Base-by-base conservation (phyloP, 2,797 vertebrate species). In the Benthosema pterotum region DNA sequence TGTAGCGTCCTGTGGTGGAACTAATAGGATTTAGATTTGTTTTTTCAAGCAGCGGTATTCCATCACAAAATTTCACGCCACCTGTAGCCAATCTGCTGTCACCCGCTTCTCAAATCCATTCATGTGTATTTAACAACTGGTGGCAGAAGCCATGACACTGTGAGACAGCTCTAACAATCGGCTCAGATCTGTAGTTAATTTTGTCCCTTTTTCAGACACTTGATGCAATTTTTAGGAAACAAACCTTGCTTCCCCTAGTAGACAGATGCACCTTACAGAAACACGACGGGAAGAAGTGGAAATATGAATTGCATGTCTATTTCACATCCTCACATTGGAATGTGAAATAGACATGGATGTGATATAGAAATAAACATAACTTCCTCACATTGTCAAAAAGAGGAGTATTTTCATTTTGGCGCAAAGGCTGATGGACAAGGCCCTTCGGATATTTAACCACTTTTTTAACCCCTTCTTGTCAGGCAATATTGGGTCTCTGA, bases 151-250 rank as follows among this genome's bases (percentile, higher is more conserved):
- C 17, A 5, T 14, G 18, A 12, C 19, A 47, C 53, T 16, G 13
- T 59, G 7, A 66, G 32, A 53, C n/a, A 0, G 32, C 5, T 19
- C 32, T 71, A 57, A 65, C 75, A 68, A 60, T 76, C 71, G 60
- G 60, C 48, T 8, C 8, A n/a, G 15, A 45, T 32, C 55, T 5
- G 55, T 15, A 58, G 52, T 57, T 67, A 6, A 19, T 17, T 42
- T 7, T n/a, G 18, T 52, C 42, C 28, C 56, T 46, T 47, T 55
- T 53, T 52, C 15, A n/a, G 45, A 25, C 49, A 61, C 7, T 63
- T 62, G 17, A 60, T 53, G 42, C 28, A 49, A 63, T 61, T 52
- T 19, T 57, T 38, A 47, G 60, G 22, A 82, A 73, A 65, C 57
- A 48, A 49, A 15, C 57, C 46, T 25, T 53, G 45, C 45, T 46